Conservation (phyloP, 2,888 invertebrate species). For the Drosophila emarginata region DNA sequence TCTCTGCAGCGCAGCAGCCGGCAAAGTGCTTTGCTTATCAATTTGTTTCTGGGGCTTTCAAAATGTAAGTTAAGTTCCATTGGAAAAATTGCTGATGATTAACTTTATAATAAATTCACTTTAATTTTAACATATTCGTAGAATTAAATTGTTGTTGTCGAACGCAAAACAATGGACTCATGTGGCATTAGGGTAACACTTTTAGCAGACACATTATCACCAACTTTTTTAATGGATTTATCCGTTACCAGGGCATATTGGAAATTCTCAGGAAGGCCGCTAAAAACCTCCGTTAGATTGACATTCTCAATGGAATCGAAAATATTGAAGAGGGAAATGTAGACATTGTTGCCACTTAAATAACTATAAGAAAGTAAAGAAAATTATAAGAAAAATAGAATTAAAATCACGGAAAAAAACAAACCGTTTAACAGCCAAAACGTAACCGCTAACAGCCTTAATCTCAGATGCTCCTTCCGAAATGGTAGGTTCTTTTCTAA, state of each 20-base stretch:
- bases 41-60: too few relatives aligned
- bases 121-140: background rate
- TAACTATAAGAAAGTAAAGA: conserved; percentile 44
- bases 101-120: background rate
- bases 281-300: conserved; percentile 77
- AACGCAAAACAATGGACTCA: conserved; percentile 71
- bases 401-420: conserved; percentile 13
- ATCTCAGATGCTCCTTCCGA: conserved; percentile 84
- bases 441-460: conserved; percentile 75
- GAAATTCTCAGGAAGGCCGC: conserved; percentile 58
- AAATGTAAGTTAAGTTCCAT: background rate
- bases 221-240: conserved; percentile 69
- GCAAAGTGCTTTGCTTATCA: background rate
- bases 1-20: background rate
- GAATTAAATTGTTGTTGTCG: conserved; percentile 46
- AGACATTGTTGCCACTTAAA: conserved; percentile 66
- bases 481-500: conserved; percentile 83
- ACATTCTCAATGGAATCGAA: conserved; percentile 79
- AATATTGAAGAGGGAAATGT: conserved; percentile 83
- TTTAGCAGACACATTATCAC: conserved; percentile 61
- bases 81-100: background rate
- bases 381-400: background rate
- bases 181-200: conserved; percentile 71
- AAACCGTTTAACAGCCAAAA: conserved; percentile 83
- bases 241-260: conserved; percentile 76